These are phyloP conservation scores for Diarsia brunnea DNA, from an alignment of 2,888 invertebrate genomes.

Conservation along the genomic window DNA sequence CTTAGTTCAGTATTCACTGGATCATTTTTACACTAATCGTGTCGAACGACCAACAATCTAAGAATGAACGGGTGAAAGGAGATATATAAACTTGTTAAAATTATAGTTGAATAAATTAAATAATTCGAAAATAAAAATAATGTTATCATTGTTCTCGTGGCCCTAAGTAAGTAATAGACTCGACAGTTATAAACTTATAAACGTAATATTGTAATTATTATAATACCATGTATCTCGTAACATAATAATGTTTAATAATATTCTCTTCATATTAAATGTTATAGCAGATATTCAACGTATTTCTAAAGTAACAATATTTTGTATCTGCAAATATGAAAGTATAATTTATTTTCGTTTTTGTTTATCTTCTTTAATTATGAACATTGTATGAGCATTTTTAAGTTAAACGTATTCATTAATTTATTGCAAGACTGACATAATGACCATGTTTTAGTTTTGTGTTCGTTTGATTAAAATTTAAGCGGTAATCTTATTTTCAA, in stretches of 20 bases:
- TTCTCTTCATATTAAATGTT: background rate
- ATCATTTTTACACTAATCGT: background rate
- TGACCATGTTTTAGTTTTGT: slow-evolving; percentile 20
- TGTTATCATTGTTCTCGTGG: slow-evolving; percentile 27
- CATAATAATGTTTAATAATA: slow-evolving; percentile 28
- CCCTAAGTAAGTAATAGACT: slow-evolving; percentile 1
- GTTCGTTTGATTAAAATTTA: background rate
- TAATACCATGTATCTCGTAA: slow-evolving; percentile 11
- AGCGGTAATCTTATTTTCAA: background rate
- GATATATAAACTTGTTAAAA: too few species aligned
- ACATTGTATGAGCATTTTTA: slow-evolving; percentile 53
- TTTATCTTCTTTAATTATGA: slow-evolving; percentile 1
- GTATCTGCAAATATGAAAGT: slow-evolving; percentile 33
- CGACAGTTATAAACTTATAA: background rate
- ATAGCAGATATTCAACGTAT: slow-evolving; percentile 12
- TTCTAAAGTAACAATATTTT: slow-evolving; percentile 36
- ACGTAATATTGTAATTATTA: slow-evolving; percentile 2
- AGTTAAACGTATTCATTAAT: slow-evolving; percentile 41
- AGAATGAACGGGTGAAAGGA: background rate
- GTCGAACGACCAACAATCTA: background rate
- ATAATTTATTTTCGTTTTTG: slow-evolving; percentile 49
- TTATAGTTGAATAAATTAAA: background rate
- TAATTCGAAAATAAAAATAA: background rate
- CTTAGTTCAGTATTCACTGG: background rate
- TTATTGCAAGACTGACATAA: slow-evolving; percentile 58